Base-by-base conservation (phyloP, 1,140 invertebrate genomes). In the Pogonognathellus flavescens region DNA sequence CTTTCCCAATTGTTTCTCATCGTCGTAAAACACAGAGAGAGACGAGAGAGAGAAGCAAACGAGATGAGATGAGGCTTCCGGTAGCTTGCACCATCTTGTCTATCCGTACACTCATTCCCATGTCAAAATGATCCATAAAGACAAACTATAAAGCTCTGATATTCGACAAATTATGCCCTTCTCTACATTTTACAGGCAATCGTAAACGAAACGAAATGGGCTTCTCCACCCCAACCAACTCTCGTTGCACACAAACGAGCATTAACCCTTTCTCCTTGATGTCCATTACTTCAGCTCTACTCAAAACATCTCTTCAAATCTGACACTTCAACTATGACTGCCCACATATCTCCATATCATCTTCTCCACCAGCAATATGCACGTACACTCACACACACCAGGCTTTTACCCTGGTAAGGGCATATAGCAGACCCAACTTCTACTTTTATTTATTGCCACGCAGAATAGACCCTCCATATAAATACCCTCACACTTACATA, bases 121-220 rank as follows among this genome's bases (percentile, higher is more conserved):
- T 81, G 80, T 81, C 80, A 81, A 81, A 81, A 81, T 81, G 50
- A n/a, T 81, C 55, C 81, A 82, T 82, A 82, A 82, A 82, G 55
- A 82, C 55, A 82, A 62, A 62, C 59, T 82, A 82, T 82, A 82
- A 82, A 82, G 81, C 31, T 22, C 55, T 57, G 81, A 82, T 82
- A 59, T 60, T 31, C 81, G 59, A 82, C 81, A 82, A 82, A 82
- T 82, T 82, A 82, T 82, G 55, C 81, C 53, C 59, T 82, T 84
- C 82, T 31, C 49, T 84, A 84, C 83, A 84, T 84, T 84, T 84
- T 84, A 84, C 60, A 14, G 60, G 66, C 66, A 16, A 72, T 72
- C 66, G 66, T 84, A 84, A 84, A 84, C 18, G 59, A n/a, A 81
- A 22, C 31, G 16, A 72, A 84, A 84, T 72, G 83, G 83, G 49